phyloP scores from a whole-genome alignment of 2,113 vertebrate species.

The Chaetorhynchus papuensis region DNA sequence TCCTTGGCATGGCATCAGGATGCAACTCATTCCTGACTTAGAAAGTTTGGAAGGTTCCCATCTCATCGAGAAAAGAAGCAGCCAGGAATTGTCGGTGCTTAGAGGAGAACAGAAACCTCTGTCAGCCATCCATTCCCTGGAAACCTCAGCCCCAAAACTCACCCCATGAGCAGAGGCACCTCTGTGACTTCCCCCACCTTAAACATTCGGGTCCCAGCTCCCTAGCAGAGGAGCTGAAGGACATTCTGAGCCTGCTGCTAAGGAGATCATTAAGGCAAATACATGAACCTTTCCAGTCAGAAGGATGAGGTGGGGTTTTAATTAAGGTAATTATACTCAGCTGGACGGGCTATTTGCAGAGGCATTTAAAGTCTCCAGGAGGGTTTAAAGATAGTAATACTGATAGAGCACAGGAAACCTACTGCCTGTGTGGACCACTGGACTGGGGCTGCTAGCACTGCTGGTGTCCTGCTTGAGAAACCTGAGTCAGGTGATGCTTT shows the following conservation, averaged over 20 bases:
- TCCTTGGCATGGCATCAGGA: neutral
- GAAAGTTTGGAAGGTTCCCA: neutral
- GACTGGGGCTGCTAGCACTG: neutral
- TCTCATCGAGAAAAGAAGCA: neutral
- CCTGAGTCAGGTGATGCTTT: neutral
- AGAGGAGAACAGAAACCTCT: neutral
- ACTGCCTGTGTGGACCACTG: rapidly evolving
- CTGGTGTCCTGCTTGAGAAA: neutral
- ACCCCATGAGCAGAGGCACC: neutral
- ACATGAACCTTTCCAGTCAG: slow-evolving; percentile 4
- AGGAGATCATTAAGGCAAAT: slow-evolving; percentile 44
- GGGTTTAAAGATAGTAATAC: neutral
- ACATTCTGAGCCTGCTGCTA: neutral
- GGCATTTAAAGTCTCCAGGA: slow-evolving; percentile 21
- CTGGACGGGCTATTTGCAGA: slow-evolving; percentile 54
- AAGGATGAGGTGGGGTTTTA: slow-evolving; percentile 58
- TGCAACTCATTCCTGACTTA: neutral
- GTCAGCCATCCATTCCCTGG: neutral
- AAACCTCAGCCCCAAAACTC: neutral
- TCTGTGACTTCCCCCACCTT: neutral
- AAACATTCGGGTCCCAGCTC: neutral
- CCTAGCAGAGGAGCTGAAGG: neutral
- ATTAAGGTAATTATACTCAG: slow-evolving; percentile 57
- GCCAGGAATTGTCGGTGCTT: neutral
- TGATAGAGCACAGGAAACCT: rapidly evolving